A percentile compares a stretch with the other conserved stretches of the same genome.
These are phyloP conservation scores for Agonopterix heracliana DNA, from an alignment of 2,888 invertebrate species.

Conservation along the genomic window DNA sequence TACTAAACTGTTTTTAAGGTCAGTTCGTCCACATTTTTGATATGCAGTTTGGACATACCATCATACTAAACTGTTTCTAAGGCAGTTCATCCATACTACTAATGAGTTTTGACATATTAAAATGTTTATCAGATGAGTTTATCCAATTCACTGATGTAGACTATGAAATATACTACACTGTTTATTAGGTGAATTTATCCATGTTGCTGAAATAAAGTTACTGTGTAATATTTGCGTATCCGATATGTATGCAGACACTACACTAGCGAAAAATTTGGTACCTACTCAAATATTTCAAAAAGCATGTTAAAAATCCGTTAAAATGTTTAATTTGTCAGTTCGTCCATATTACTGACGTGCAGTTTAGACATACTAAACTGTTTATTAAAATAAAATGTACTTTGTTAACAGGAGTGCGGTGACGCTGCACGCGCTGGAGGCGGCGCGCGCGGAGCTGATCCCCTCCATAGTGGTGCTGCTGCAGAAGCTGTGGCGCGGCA, in stretches of 20 bases:
- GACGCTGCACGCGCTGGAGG: conserved; percentile 93
- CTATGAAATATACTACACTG: conserved; percentile 81
- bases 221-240: too few species aligned
- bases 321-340: conserved; percentile 90
- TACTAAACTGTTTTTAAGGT: conserved; percentile 58
- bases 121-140: conserved; percentile 87
- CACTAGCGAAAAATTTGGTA: too few species aligned
- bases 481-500: conserved; percentile 96
- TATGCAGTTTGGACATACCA: too few species aligned
- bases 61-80: conserved; percentile 95
- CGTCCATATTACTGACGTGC: conserved; percentile 87
- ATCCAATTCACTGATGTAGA: conserved; percentile 85
- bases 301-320: too few species aligned
- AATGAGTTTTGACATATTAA: conserved; percentile 98
- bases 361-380: conserved; percentile 96
- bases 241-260: too few species aligned
- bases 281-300: too few species aligned
- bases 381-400: conserved; percentile 77
- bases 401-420: conserved; percentile 79
- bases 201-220: conserved; percentile 89
- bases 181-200: conserved; percentile 73
- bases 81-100: conserved; percentile 76
- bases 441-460: conserved; percentile 88
- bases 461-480: conserved; percentile 94
- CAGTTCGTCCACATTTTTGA: neutral